Evolutionary conservation across 2,113 vertebrate species (phyloP).

Genomic region (Lontra canadensis): DNA sequence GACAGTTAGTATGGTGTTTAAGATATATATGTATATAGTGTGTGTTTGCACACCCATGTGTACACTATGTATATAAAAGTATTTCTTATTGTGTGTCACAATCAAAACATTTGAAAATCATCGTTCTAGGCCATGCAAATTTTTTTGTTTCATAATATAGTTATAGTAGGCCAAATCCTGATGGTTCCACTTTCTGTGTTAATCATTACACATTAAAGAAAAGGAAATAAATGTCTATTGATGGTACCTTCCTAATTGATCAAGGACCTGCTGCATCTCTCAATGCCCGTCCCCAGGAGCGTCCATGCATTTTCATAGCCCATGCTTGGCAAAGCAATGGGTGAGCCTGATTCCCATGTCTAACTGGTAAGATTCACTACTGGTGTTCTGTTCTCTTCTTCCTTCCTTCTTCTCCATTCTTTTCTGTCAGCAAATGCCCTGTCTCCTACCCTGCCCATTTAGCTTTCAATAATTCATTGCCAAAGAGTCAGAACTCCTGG

Average conservation of each 20-base stretch:
- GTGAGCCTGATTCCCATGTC: background rate
- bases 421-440: slow-evolving; percentile 7
- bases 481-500: background rate
- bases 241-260: background rate
- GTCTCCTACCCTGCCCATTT: background rate
- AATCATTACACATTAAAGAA: background rate
- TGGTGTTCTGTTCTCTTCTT: background rate
- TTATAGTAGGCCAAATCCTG: background rate
- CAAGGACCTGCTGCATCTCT: background rate
- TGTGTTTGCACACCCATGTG: background rate
- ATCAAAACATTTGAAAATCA: background rate
- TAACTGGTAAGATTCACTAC: background rate
- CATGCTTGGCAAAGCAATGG: background rate
- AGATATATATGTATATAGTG: background rate
- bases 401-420: background rate
- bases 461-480: background rate
- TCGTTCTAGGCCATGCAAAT: background rate
- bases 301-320: background rate
- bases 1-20: background rate
- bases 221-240: background rate
- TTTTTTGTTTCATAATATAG: background rate
- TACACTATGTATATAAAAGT: background rate
- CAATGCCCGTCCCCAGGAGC: background rate
- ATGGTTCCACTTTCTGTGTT: background rate
- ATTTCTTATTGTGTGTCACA: background rate